phyloP scores from a whole-genome alignment of 2,113 vertebrate genomes.

The Oxyruncus cristatus region DNA sequence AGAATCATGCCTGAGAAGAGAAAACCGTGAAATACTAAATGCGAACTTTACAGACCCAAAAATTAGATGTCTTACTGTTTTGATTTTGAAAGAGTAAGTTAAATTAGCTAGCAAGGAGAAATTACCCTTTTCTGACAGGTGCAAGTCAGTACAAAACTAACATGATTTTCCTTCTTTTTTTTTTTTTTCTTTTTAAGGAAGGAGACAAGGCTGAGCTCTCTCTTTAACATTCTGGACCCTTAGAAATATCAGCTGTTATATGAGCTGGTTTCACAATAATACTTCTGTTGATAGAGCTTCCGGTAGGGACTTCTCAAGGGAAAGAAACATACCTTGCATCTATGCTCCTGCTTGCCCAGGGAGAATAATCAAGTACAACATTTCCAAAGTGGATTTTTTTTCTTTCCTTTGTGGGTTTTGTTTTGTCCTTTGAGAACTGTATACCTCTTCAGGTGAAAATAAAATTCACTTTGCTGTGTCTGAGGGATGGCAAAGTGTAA shows the following conservation, averaged over 20 bases:
- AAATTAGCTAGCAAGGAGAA: not conserved
- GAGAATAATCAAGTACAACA: not conserved
- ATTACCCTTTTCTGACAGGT: not conserved
- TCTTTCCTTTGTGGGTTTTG: not conserved
- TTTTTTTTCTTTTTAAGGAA: not conserved
- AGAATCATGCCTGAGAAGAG: not conserved
- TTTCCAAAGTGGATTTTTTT: not conserved
- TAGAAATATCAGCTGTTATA: not conserved
- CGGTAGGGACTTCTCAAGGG: not conserved
- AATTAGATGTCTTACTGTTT: not conserved
- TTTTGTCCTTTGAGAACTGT: not conserved
- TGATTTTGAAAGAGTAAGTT: not conserved
- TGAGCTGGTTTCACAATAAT: not conserved
- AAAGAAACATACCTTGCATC: not conserved
- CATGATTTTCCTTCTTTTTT: not conserved
- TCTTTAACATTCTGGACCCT: not conserved
- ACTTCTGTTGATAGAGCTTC: not conserved
- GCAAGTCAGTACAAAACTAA: not conserved
- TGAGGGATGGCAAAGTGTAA: not conserved
- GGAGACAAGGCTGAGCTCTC: not conserved
- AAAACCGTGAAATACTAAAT: not conserved
- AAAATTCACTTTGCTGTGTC: not conserved
- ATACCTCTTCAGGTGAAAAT: not conserved
- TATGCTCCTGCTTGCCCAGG: not conserved
- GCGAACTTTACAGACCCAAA: not conserved